Base-by-base conservation (phyloP, 2,888 invertebrate species). In the Sympetrum striolatum region DNA sequence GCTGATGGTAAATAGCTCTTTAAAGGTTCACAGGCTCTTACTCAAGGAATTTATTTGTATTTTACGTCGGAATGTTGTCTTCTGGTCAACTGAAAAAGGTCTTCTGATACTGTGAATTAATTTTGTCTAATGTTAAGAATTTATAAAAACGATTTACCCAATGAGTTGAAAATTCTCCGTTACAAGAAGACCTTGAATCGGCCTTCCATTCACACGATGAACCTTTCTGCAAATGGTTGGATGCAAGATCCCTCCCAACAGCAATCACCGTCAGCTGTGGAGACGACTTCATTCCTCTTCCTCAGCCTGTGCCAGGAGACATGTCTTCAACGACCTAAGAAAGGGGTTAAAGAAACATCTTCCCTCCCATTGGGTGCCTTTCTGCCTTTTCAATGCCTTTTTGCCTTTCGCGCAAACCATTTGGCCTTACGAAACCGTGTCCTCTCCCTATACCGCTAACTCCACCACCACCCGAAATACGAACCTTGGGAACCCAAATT, bases 321-420 rank as follows among this genome's bases (percentile, higher is more conserved):
- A 73, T 31, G 25, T 25, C 73, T n/a, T 25, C 73, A 25, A 1
- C 73, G 73, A 64, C 86, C 86, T 86, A 86, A 60, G 86, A 86
- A 64, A 86, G 35, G 86, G 86, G 60, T 64, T 37, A 86, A 60
- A 86, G 60, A 86, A 86, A 86, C 86, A 86, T 60, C 18, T 37
- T 60, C 37, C 37, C 86, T 60, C 86, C 60, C 86, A 60, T 18
- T 64, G 60, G 86, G 86, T 15, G 58, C 37, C 86, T 53, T 86
- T 37, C 64, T 60, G 58, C 58, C 86, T 58, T 82, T 82, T 60
- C 58, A 58, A 58, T 82, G 82, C 82, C 82, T 86, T 82, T 82
- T 60, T 86, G 60, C 86, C 86, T 60, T 60, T 60, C 64, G 18
- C 31, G 31, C 8, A 2, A 37, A 86, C 86, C 37, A 12, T 3